Conservation (phyloP, 1,140 invertebrate genomes). For the Orchestia grillus region DNA sequence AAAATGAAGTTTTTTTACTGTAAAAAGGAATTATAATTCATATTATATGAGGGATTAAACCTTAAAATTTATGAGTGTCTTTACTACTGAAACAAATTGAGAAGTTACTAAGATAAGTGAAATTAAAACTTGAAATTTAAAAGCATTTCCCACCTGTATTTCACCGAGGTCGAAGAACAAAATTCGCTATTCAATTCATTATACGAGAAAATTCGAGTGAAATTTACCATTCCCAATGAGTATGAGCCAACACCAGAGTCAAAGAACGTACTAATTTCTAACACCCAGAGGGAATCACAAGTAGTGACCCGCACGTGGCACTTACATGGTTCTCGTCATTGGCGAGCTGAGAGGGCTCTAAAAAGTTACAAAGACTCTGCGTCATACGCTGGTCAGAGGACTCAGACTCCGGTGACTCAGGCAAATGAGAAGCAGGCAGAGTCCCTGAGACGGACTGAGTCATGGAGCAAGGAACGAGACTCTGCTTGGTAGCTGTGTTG, state of each 20-base stretch:
- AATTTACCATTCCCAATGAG: not conserved
- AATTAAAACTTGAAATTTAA: too few relatives aligned
- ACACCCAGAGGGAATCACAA: not conserved
- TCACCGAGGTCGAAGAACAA: too few relatives aligned
- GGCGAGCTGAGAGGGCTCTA: not conserved
- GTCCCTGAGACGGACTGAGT: constrained; percentile 1
- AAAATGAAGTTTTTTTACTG: too few relatives aligned
- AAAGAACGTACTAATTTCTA: not conserved
- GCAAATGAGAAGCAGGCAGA: not conserved
- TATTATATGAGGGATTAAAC: too few relatives aligned
- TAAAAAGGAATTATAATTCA: too few relatives aligned
- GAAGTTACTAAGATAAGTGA: too few relatives aligned
- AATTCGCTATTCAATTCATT: too few relatives aligned
- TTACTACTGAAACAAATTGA: too few relatives aligned
- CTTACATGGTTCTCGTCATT: not conserved
- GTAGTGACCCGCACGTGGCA: not conserved
- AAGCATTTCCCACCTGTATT: too few relatives aligned
- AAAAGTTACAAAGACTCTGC: not conserved
- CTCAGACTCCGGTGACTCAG: not conserved
- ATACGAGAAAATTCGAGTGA: not conserved
- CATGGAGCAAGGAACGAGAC: not conserved
- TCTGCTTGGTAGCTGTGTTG: constrained; percentile 24
- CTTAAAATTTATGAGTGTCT: too few relatives aligned
- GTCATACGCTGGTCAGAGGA: not conserved
- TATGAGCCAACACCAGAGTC: not conserved